A percentile compares a stretch with the other conserved stretches of the same genome.
Conservation (phyloP, 2,113 vertebrate species). For the Hippocampus comes region DNA sequence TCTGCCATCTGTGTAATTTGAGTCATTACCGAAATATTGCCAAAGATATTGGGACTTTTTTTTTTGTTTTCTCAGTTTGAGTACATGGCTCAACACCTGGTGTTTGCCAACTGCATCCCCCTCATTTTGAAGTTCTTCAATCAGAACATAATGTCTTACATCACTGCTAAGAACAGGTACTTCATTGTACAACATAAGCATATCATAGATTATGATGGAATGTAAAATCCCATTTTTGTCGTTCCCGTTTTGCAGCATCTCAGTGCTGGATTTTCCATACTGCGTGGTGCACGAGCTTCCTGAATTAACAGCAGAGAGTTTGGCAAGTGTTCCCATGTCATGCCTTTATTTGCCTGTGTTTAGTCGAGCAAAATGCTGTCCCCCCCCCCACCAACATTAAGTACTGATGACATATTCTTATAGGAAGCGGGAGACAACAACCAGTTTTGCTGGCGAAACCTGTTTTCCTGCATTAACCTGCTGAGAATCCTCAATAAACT, state of each 20-base stretch:
- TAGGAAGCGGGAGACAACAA: constrained; percentile 98
- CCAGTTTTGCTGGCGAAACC: constrained; percentile 98
- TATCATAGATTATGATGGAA: not conserved
- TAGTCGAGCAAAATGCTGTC: not conserved
- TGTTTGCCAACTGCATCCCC: constrained; percentile 98
- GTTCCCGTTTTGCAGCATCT: constrained; percentile 76
- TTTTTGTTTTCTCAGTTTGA: constrained; percentile 79
- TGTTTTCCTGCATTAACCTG: constrained; percentile 97
- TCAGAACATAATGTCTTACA: constrained; percentile 99
- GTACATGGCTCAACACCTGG: constrained; percentile 97
- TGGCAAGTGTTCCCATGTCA: constrained; percentile 73
- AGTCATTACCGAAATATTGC: not conserved
- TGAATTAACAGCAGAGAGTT: constrained; percentile 92
- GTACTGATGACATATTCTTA: constrained; percentile 10
- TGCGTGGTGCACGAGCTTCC: constrained; percentile 93
- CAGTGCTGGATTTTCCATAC: constrained; percentile 91
- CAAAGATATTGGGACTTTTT: not conserved
- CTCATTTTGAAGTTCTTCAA: constrained; percentile 99
- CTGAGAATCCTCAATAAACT: constrained; percentile 97
- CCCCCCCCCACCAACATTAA: not conserved
- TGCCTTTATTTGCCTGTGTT: not conserved
- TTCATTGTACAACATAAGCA: not conserved
- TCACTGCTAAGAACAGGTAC: constrained; percentile 98
- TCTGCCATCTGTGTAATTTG: not conserved
- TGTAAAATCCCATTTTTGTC: not conserved